Evolutionary conservation across 2,797 vertebrate species (phyloP).

Genomic region (Sebastes nivosus): DNA sequence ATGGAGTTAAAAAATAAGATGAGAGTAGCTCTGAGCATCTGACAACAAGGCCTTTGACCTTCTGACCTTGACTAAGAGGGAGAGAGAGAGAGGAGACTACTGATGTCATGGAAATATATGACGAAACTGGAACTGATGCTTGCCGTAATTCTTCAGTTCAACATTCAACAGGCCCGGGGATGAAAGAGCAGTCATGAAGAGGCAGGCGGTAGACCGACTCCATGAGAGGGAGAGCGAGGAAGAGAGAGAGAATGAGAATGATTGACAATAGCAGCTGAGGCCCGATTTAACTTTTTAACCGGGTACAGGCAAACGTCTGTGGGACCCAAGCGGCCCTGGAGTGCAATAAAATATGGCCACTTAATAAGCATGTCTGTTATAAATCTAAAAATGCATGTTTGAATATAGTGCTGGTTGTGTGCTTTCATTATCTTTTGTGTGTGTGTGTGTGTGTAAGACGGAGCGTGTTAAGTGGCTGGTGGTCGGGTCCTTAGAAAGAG

Average conservation of each 20-base stretch:
- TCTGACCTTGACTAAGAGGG: constrained; percentile 2
- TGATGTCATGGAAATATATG: constrained; percentile 43
- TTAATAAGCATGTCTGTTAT: constrained; percentile 34
- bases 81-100: constrained; percentile 6
- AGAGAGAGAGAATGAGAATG: constrained; percentile 8
- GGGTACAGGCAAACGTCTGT: constrained; percentile 1
- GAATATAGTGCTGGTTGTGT: constrained; percentile 23
- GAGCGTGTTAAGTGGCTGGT: constrained; percentile 40
- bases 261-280: constrained; percentile 64
- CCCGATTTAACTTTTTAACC: constrained; percentile 50
- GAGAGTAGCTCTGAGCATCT: neutral
- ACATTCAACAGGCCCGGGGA: constrained; percentile 43
- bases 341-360: constrained; percentile 30
- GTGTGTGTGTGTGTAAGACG: neutral
- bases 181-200: constrained; percentile 48
- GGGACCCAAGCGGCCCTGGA: constrained; percentile 17
- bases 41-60: constrained; percentile 24
- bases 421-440: constrained; percentile 10
- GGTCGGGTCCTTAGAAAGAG: constrained; percentile 48
- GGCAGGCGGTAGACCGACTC: neutral
- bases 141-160: constrained; percentile 38
- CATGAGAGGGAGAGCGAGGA: neutral
- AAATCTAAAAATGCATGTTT: constrained; percentile 33
- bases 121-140: constrained; percentile 47
- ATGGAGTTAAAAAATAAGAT: neutral